Evolutionary conservation across 2,113 vertebrate genomes (phyloP), one percentile per base, ranked within the genome.

Genomic region (Microtus ochrogaster): DNA sequence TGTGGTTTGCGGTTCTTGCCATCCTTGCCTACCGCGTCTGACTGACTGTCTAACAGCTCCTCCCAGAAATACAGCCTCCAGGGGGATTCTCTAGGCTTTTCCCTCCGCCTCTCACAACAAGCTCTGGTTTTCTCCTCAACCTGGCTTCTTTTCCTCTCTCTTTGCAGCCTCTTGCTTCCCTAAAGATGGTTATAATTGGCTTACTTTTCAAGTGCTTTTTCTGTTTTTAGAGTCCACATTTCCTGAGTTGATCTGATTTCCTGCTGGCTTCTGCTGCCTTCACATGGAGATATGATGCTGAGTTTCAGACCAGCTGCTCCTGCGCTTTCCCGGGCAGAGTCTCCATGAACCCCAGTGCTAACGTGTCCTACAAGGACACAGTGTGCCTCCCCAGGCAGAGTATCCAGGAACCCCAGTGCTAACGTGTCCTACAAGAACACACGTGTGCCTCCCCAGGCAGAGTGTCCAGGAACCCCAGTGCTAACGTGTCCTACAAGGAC

Each of bases 201-300:
- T 91, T 93, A 8, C 79, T 92, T 96, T 95, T 77, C 70, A 90
- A 82, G 39, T 17, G 12, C 39, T 68, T 41, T 83, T 52, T 84
- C n/a, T 58, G 24, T 77, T 79, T 88, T 87, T 33, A 3, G 88
- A 86, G 11, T 33, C 49, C 24, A 58, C 14, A 3, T 84, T 89
- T 89, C 47, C 55, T 2, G 0, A 44, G 36, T 52, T 89, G 49
- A 58, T 81, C n/a, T 81, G 41, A 79, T 81, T 79, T 84, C 52
- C 61, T 72, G 6, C 16, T 86, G 76, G 39, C 65, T 68, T 93
- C 85, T 68, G 63, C 74, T 70, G 13, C 49, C 21, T 2, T 68
- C 44, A 52, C 7, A 66, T 73, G 33, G 7, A 73, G 28, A 52
- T 28, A 26, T 7, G 55, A 61, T 41, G 41, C n/a, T 30, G 63